Evolutionary conservation across 1,140 invertebrate genomes (phyloP), one percentile per base, ranked within the genome.

Genomic region (Yoshiicerus persimilis): DNA sequence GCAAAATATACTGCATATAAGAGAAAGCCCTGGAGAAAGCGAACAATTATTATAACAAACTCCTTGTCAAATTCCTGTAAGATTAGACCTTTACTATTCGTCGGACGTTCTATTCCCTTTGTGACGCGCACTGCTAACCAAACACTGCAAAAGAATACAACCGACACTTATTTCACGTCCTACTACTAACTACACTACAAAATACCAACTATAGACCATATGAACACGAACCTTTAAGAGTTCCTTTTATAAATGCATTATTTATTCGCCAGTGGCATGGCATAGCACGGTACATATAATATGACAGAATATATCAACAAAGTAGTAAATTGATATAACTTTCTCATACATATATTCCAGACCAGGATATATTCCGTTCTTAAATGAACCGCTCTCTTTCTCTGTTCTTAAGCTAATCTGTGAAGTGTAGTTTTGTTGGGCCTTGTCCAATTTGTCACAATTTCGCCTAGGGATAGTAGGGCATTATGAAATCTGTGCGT

Each of bases 31-130:
- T 20, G 32, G 75, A 32, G 75, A 80, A 80, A 80, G 75, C 38
- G 75, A 32, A 32, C 75, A 80, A 80, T 80, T 80, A 80, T 80
- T 80, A 80, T 80, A 32, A 80, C 75, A 80, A 80, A 80, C 75
- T 80, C 32, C 75, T 36, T 16, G 75, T 38, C 30, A 32, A 80
- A 80, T 80, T 80, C 32, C 23, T 32, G 4, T 80, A n/a, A 34
- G 75, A 70, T 70, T 70, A 80, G 75, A 32, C 75, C 30, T 80
- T 80, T 80, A 80, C 75, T 80, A 80, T 80, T 80, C 34, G 16
- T 34, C 20, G 11, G n/a, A 80, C 75, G 75, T 70, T 11, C 23
- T 30, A 25, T 25, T 66, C 27, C 64, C 64, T 70, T 70, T 70
- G 62, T 27, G 62, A 66, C 64, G 1, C 20, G 16, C 8, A 16